Percentiles rank a stretch among this genome's conserved stretches.
Evolutionary conservation across 2,113 vertebrate species (phyloP).

Genomic region (Hyperopisus bebe): DNA sequence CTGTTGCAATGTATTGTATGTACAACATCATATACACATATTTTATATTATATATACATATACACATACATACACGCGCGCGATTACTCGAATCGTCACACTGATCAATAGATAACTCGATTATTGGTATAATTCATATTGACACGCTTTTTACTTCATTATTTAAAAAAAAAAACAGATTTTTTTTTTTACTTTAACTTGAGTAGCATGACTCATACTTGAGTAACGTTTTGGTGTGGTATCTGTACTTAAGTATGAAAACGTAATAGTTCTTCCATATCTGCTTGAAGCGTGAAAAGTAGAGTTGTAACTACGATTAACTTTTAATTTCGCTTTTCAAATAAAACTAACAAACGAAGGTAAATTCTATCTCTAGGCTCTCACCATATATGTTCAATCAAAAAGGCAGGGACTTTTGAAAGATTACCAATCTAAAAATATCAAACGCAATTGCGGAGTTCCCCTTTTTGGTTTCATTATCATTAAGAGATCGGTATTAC

Average conservation of each 20-base stretch:
- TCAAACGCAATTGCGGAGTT: background rate
- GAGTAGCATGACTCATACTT: background rate
- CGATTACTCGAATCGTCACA: background rate
- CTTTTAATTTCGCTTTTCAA: background rate
- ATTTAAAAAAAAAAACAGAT: background rate
- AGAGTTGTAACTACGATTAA: background rate
- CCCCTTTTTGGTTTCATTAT: conserved; percentile 3
- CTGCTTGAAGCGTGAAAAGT: background rate
- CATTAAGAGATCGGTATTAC: background rate
- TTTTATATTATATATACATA: background rate
- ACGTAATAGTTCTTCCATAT: background rate
- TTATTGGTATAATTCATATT: background rate
- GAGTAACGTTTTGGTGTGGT: background rate
- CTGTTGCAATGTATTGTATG: background rate
- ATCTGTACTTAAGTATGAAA: background rate
- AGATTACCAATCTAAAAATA: background rate
- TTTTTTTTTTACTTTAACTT: background rate
- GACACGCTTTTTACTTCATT: background rate
- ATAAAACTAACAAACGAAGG: background rate
- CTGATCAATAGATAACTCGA: background rate
- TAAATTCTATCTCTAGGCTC: background rate
- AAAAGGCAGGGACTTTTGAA: background rate
- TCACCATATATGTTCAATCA: background rate
- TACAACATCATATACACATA: background rate
- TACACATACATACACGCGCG: no score